A percentile compares a stretch with the other conserved stretches of the same genome.
phyloP scores from a whole-genome alignment of 2,113 vertebrate species.

The Amblyopsis rosae region DNA sequence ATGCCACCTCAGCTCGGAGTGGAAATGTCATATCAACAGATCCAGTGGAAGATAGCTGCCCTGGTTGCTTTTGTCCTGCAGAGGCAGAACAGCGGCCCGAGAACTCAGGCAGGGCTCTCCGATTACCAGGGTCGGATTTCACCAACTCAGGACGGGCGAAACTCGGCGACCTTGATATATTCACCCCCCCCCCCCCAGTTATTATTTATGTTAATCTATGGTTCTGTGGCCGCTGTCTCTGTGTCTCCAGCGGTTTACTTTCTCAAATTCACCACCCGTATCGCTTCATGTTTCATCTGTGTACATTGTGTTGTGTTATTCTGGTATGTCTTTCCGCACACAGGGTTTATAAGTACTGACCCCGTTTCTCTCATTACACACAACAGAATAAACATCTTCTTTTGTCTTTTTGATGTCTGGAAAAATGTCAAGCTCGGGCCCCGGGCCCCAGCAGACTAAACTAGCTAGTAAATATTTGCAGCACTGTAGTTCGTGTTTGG shows the following conservation, averaged over 20 bases:
- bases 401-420: background rate
- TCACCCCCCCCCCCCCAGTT: constrained; percentile 48
- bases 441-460: background rate
- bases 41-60: constrained; percentile 62
- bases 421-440: background rate
- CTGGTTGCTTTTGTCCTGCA: constrained; percentile 67
- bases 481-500: background rate
- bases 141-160: constrained; percentile 67
- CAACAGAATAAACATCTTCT: too few relatives aligned
- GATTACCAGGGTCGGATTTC: constrained; percentile 76
- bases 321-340: too few relatives aligned
- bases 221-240: background rate
- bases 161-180: constrained; percentile 65
- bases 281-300: background rate
- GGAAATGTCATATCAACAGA: constrained; percentile 74
- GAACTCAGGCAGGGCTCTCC: constrained; percentile 66
- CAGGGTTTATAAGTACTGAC: too few relatives aligned
- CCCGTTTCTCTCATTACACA: background rate
- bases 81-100: constrained; percentile 67
- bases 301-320: background rate
- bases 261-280: constrained; percentile 5
- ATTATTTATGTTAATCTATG: constrained; percentile 43
- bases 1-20: constrained; percentile 61
- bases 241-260: constrained; percentile 15
- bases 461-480: background rate